phyloP scores from a whole-genome alignment of 2,888 invertebrate genomes.

The Ctenicera cuprea region DNA sequence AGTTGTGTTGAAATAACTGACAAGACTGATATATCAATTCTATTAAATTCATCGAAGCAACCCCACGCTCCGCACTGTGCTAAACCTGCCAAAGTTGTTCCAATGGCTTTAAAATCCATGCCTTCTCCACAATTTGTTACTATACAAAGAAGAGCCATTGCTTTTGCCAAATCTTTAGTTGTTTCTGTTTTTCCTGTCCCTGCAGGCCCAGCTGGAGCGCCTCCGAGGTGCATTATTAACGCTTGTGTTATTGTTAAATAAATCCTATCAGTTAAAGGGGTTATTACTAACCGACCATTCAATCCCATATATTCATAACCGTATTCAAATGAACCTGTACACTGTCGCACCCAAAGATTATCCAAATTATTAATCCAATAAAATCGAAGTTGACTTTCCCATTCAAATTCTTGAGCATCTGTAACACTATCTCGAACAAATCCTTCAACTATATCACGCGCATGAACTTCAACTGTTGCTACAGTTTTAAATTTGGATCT shows the following conservation, averaged over 20 bases:
- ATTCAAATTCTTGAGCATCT: slow-evolving; percentile 90
- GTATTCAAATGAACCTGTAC: slow-evolving; percentile 91
- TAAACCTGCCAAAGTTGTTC: slow-evolving; percentile 84
- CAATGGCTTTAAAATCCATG: slow-evolving; percentile 92
- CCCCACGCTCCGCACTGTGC: slow-evolving; percentile 96
- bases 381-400: slow-evolving; percentile 95
- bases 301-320: slow-evolving; percentile 98
- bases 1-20: slow-evolving; percentile 95
- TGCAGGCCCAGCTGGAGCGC: slow-evolving; percentile 91
- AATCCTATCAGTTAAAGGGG: slow-evolving; percentile 93
- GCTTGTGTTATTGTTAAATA: slow-evolving; percentile 96
- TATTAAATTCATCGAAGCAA: slow-evolving; percentile 96
- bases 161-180: slow-evolving; percentile 93
- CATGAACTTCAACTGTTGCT: slow-evolving; percentile 93
- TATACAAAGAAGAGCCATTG: slow-evolving; percentile 86
- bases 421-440: slow-evolving; percentile 89
- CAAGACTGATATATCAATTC: slow-evolving; percentile 93
- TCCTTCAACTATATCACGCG: slow-evolving; percentile 90
- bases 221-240: slow-evolving; percentile 92
- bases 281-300: slow-evolving; percentile 92
- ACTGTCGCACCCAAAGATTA: slow-evolving; percentile 88
- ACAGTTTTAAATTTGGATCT: slow-evolving; percentile 91
- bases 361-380: slow-evolving; percentile 92
- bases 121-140: slow-evolving; percentile 96
- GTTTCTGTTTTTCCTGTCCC: slow-evolving; percentile 95